A percentile compares a stretch with the other conserved stretches of the same genome.
Evolutionary conservation across 1,140 invertebrate genomes (phyloP).

Genomic region (Drosophila erecta): DNA sequence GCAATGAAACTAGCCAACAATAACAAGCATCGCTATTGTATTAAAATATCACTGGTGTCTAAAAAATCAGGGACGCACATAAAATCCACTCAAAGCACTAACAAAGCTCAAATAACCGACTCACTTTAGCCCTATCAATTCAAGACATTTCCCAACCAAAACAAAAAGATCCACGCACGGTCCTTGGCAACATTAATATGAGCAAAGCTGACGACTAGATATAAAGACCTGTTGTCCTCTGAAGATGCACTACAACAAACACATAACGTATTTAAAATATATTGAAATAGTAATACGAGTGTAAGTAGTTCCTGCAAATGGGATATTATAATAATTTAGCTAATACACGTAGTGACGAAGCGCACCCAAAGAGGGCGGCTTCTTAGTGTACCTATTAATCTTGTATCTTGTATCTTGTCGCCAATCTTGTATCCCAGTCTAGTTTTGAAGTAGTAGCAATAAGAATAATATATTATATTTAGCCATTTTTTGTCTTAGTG

Average conservation of each 20-base stretch:
- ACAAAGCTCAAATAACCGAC: conserved; percentile 18
- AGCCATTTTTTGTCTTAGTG: not conserved
- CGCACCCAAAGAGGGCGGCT: too few relatives aligned
- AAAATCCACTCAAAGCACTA: not conserved
- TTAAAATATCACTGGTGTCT: not conserved
- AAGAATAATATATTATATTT: too few relatives aligned
- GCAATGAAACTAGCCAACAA: too few relatives aligned
- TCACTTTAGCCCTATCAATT: conserved; percentile 40
- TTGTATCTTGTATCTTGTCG: too few relatives aligned
- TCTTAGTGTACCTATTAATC: too few relatives aligned
- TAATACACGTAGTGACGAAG: too few relatives aligned
- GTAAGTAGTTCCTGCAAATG: too few relatives aligned
- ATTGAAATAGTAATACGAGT: not conserved
- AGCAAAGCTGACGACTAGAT: conserved; percentile 16
- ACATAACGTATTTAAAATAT: not conserved
- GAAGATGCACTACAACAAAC: conserved; percentile 7
- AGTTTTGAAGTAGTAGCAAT: too few relatives aligned
- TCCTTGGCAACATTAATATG: conserved; percentile 34
- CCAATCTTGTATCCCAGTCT: too few relatives aligned
- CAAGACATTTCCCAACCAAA: conserved; percentile 32
- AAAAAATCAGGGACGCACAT: conserved; percentile 1
- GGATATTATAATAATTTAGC: too few relatives aligned
- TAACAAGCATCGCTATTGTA: not conserved
- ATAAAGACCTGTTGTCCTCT: conserved; percentile 31
- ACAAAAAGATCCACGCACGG: conserved; percentile 26